Evolutionary conservation across 2,797 vertebrate genomes (phyloP), one percentile per base, ranked within the genome.

Genomic region (Apogon hyalosoma): DNA sequence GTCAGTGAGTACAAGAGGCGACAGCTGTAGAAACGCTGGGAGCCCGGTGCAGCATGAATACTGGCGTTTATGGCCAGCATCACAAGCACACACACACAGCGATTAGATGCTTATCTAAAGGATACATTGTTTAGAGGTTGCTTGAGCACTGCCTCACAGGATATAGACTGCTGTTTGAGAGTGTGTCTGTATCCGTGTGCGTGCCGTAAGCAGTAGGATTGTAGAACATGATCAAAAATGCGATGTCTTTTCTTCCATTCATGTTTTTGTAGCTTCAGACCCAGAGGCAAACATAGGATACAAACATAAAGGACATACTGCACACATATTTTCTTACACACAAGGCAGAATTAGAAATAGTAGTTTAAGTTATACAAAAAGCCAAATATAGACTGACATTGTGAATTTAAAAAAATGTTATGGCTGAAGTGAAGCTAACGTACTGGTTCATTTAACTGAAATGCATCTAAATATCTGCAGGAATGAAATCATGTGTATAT

Each of bases 91-190:
- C 59, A n/a, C 48, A 43, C 67, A 68, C 63, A 33, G 47, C 61
- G 66, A 60, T 48, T 51, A 77, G 90, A 90, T 90, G 78, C 55
- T 90, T 90, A 91, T 92, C 90, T 91, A 87, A 89, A 87, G 86
- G 82, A 90, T 77, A 90, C 85, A 91, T 91, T 93, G 93, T 94
- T 92, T 79, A 68, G 84, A 88, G 85, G 84, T 85, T 8, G 40
- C 68, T 69, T 45, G 40, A 79, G 76, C 63, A 41, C 76, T n/a
- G 62, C 78, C 86, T 83, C 75, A 82, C 86, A 89, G 87, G 88
- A 92, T 90, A 79, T 82, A 74, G 73, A 69, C 80, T 40, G 21
- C 84, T 63, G 73, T 82, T 79, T 63, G 83, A 84, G 69, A 87
- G 86, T 62, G 85, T 83, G 80, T 73, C 63, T 77, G 56, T 65